phyloP scores from a whole-genome alignment of 2,888 invertebrate species.

The Aphelenchoides bicaudatus region DNA sequence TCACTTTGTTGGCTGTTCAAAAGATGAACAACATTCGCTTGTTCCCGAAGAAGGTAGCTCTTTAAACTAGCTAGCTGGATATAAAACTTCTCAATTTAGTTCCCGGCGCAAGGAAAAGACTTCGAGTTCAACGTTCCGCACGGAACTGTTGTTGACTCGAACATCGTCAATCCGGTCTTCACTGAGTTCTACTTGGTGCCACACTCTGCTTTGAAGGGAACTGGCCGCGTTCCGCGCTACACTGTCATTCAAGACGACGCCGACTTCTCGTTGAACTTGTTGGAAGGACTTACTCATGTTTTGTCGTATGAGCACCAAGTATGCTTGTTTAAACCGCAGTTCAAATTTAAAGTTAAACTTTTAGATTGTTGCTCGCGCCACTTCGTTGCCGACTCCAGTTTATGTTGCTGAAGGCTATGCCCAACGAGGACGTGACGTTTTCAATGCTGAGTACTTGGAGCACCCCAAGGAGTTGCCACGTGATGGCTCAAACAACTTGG shows the following conservation, averaged over 20 bases:
- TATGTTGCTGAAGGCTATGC: slow-evolving; percentile 52
- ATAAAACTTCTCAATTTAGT: slow-evolving; percentile 8
- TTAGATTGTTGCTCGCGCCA: too few species aligned
- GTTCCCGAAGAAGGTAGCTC: slow-evolving; percentile 27
- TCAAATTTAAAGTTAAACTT: neutral
- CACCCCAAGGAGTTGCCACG: neutral
- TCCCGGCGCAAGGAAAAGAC: slow-evolving; percentile 15
- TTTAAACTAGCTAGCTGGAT: slow-evolving; percentile 25
- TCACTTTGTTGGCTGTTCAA: slow-evolving; percentile 41
- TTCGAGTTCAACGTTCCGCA: slow-evolving; percentile 42
- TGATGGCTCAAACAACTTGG: neutral
- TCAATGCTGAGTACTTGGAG: slow-evolving; percentile 17
- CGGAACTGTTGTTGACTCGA: slow-evolving; percentile 49
- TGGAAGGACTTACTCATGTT: slow-evolving; percentile 42
- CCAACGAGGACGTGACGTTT: slow-evolving; percentile 40
- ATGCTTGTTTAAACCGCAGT: slow-evolving; percentile 34
- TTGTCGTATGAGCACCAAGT: slow-evolving; percentile 49
- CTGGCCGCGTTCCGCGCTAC: slow-evolving; percentile 51
- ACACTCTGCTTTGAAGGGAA: slow-evolving; percentile 51
- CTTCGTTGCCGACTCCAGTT: slow-evolving; percentile 48
- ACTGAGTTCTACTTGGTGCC: slow-evolving; percentile 49
- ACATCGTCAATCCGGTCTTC: slow-evolving; percentile 39
- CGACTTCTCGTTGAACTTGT: slow-evolving; percentile 38
- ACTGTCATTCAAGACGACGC: slow-evolving; percentile 51
- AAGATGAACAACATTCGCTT: slow-evolving; percentile 40